These are phyloP conservation scores for Drosophila nikananu DNA, from an alignment of 1,140 invertebrate species.

Conservation along the genomic window DNA sequence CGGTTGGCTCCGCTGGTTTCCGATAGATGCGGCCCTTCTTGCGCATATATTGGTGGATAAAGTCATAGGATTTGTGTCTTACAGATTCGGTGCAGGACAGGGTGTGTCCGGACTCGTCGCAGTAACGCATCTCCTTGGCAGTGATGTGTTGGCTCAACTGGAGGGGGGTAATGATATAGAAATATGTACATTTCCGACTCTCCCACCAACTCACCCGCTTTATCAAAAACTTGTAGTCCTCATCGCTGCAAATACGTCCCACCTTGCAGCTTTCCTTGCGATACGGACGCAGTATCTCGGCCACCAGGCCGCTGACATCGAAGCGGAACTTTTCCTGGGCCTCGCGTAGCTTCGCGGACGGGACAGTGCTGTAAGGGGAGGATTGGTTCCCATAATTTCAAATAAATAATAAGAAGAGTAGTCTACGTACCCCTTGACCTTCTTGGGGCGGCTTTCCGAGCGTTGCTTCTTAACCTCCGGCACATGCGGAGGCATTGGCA, in stretches of 20 bases:
- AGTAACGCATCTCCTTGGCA: slow-evolving; percentile 97
- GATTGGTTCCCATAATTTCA: not conserved
- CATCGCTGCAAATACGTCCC: slow-evolving; percentile 94
- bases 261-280: slow-evolving; percentile 91
- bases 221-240: slow-evolving; percentile 98
- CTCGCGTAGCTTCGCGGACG: slow-evolving; percentile 48
- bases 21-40: slow-evolving; percentile 90
- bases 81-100: slow-evolving; percentile 96
- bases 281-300: slow-evolving; percentile 95
- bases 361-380: not conserved
- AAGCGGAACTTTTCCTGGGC: slow-evolving; percentile 94
- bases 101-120: slow-evolving; percentile 91
- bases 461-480: slow-evolving; percentile 52
- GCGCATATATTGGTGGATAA: slow-evolving; percentile 97
- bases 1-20: slow-evolving; percentile 57
- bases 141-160: slow-evolving; percentile 98
- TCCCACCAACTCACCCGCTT: slow-evolving; percentile 90
- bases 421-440: slow-evolving; percentile 50
- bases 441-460: slow-evolving; percentile 43
- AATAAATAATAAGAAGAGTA: too few species aligned
- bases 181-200: too few species aligned
- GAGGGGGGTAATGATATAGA: not conserved
- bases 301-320: slow-evolving; percentile 95
- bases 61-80: slow-evolving; percentile 96
- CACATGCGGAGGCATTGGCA: slow-evolving; percentile 38